Percentiles rank a stretch among this genome's conserved stretches.
These are phyloP conservation scores for Euleptes europaea DNA, from an alignment of 2,113 vertebrate species.

Conservation along the genomic window DNA sequence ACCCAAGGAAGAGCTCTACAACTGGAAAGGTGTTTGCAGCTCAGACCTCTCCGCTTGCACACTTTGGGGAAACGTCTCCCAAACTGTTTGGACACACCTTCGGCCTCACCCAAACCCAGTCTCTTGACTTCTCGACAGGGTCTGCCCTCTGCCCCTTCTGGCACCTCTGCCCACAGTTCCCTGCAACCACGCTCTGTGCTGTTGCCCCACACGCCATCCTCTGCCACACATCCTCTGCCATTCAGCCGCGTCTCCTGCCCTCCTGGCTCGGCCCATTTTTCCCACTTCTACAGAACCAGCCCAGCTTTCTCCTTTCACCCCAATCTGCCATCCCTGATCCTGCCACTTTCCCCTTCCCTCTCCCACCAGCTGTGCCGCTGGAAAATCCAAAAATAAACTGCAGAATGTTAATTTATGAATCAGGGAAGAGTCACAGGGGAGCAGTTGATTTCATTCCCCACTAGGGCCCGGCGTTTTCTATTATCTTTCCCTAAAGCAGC, in stretches of 20 bases:
- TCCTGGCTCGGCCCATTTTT: background rate
- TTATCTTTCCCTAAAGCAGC: background rate
- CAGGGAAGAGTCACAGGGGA: slow-evolving; percentile 14
- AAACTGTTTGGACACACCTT: too few relatives aligned
- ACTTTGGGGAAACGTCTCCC: background rate
- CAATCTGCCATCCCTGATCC: background rate
- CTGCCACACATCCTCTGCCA: background rate
- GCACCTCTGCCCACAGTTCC: background rate
- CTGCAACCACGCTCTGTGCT: background rate
- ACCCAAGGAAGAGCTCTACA: background rate
- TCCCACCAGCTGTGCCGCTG: background rate
- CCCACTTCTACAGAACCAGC: background rate
- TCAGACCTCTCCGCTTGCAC: background rate
- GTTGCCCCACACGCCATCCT: background rate
- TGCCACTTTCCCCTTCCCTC: background rate
- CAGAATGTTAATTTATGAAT: slow-evolving; percentile 12
- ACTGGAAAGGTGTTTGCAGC: background rate
- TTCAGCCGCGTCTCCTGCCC: background rate
- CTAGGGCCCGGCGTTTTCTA: background rate
- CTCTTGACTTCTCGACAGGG: background rate
- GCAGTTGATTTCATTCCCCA: slow-evolving; percentile 4
- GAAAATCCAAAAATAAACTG: background rate
- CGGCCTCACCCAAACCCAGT: background rate
- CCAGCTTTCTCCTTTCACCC: background rate
- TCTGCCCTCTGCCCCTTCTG: background rate